phyloP scores from a whole-genome alignment of 2,113 vertebrate species.

The Protobothrops flavoviridis region DNA sequence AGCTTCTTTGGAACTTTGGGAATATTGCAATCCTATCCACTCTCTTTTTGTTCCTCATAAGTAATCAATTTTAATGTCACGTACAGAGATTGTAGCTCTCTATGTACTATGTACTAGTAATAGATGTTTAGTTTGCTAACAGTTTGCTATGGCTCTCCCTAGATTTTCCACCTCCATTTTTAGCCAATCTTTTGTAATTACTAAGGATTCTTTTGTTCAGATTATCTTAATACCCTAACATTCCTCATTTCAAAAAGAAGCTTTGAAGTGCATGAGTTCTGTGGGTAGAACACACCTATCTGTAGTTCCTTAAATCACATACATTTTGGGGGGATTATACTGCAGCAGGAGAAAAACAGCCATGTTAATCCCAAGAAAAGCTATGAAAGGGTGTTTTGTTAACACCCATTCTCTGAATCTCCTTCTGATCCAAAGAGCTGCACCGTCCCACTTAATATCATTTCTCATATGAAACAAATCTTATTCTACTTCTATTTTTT shows the following conservation, averaged over 20 bases:
- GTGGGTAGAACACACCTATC: not conserved
- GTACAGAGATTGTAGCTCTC: not conserved
- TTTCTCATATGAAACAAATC: not conserved
- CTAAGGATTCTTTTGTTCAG: not conserved
- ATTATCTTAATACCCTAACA: not conserved
- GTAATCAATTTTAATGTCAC: not conserved
- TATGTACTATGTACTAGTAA: not conserved
- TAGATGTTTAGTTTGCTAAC: not conserved
- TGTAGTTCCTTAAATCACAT: not conserved
- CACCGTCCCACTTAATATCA: not conserved
- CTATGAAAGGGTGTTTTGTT: not conserved
- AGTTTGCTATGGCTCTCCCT: not conserved
- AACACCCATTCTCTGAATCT: not conserved
- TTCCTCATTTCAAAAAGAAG: not conserved
- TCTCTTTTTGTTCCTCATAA: constrained; percentile 63
- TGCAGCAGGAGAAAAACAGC: not conserved
- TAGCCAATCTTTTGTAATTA: not conserved
- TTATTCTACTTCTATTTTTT: not conserved
- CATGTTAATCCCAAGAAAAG: not conserved
- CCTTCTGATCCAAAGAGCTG: not conserved
- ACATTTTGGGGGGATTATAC: not conserved
- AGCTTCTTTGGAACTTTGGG: constrained; percentile 65
- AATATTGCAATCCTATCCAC: constrained; percentile 58
- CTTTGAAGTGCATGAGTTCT: not conserved
- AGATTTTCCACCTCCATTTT: not conserved